phyloP scores from a whole-genome alignment of 2,888 invertebrate genomes.

The Oligia strigilis region DNA sequence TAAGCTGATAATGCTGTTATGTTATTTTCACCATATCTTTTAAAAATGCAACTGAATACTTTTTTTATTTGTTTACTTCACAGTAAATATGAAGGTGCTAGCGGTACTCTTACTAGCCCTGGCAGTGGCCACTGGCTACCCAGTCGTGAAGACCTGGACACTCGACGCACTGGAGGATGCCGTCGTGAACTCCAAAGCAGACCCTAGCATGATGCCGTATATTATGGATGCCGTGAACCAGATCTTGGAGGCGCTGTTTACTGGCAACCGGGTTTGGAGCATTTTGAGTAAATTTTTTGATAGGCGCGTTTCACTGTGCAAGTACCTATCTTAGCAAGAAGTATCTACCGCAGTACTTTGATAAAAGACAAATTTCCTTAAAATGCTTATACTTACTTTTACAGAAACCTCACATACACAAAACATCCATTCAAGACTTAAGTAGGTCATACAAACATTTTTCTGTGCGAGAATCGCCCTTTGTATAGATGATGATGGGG shows the following conservation, averaged over 20 bases:
- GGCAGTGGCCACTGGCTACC: slow-evolving; percentile 68
- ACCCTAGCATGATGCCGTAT: slow-evolving; percentile 65
- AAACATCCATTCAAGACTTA: not conserved
- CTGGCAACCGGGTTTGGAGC: slow-evolving; percentile 54
- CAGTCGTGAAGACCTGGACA: slow-evolving; percentile 70
- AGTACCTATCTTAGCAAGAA: not conserved
- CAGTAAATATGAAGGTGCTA: slow-evolving; percentile 61
- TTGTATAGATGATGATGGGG: too few species aligned
- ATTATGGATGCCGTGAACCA: slow-evolving; percentile 67
- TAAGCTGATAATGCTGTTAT: not conserved
- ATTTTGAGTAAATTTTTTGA: not conserved
- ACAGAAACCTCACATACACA: not conserved
- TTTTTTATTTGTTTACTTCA: not conserved
- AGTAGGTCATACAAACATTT: not conserved
- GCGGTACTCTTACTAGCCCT: slow-evolving; percentile 49
- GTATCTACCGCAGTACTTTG: not conserved
- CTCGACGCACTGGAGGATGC: slow-evolving; percentile 70
- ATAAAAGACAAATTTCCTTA: not conserved
- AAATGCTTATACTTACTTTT: not conserved
- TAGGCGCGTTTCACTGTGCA: not conserved
- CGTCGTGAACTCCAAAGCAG: slow-evolving; percentile 63
- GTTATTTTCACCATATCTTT: not conserved
- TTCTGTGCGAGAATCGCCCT: not conserved
- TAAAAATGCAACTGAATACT: not conserved
- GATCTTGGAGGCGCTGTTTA: slow-evolving; percentile 63